Base-by-base conservation (phyloP, 2,888 invertebrate species). In the Gnatocerus cornutus region DNA sequence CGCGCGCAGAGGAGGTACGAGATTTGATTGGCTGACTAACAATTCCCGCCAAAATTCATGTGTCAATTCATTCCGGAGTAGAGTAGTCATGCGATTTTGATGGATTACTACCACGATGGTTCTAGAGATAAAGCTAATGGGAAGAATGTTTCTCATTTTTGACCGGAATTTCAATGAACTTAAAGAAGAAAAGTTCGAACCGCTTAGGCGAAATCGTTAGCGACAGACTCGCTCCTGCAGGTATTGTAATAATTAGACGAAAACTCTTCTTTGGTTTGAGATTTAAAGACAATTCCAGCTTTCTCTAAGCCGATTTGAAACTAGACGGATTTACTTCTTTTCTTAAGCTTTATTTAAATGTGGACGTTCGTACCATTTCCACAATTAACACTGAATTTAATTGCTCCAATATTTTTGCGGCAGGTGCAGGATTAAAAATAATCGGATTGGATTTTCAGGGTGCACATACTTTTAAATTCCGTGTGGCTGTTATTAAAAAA, bases 1-100 rank as follows among this genome's bases (percentile, higher is more conserved):
- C 80, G 78, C 75, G 74, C 80, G 78, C 75, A 69, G 69, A 50
- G 69, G 72, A 72, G 52, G 46, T 39, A 41, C 67, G 12, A 41
- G 68, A 55, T 82, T 81, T 81, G 82, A 83, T 71, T 65, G 75
- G 61, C 50, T 50, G 61, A 64, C 8, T 21, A 27, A 58, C 68
- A 72, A 73, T 79, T 79, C 81, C 80, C 84, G 83, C 82, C 82
- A 82, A 82, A 78, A 79, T 78, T 78, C 76, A 75, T 79, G 75
- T 76, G 77, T 74, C 76, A 77, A 78, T 79, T 79, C 78, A 79
- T 78, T 74, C 72, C 74, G 73, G 61, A 50, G 33, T 29, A 71
- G 58, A 59, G 77, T 76, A 72, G 74, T 64, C 76, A 76, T 76
- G 76, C 77, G 75, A 76, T 74, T 74, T 71, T 73, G 76, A 74